Base-by-base conservation (phyloP, 2,113 vertebrate genomes). In the Paradoxurus hermaphroditus region DNA sequence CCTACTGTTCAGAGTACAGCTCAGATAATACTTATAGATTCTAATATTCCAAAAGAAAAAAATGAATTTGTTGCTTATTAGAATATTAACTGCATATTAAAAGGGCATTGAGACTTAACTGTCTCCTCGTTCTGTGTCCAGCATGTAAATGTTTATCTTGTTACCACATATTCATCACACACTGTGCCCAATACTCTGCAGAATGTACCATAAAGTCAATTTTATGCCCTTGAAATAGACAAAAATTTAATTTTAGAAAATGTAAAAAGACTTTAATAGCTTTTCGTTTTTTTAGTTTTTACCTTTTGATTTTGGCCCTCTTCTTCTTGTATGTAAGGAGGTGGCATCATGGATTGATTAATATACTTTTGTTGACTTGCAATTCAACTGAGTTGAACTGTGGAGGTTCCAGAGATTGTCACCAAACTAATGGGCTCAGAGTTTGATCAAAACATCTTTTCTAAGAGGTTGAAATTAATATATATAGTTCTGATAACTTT, bases 221-320 rank as follows among this genome's bases (percentile, higher is more conserved):
- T 89, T 67, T 89, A 39, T 41, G 23, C 5, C 5, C 21, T 90
- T 65, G 39, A 49, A 67, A 73, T 13, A 67, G 63, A 67, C 16
- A 56, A 63, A 94, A 51, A 92, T 44, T 49, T 82, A 51, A 92
- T 44, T 49, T 82, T 81, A 84, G 44, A 95, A 96, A 93, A 34
- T 59, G 41, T 63, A 49, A 81, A 46, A 94, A 46, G 7, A 3
- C 34, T 77, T 67, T 39, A 6, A 9, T 70, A 44, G 39, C 7
- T 83, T 93, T 67, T 46, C 34, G 51, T 12, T 23, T 91, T 51
- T 83, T 72, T 29, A 77, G 59, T 36, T 85, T 85, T 29, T 36
- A 51, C 18, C 13, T 68, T 85, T 70, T 8, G 83, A 14, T 65
- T 79, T 90, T 62, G 41, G n/a, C 7, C 34, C 4, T 79, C 16